Evolutionary conservation across 2,797 vertebrate species (phyloP).

Genomic region (Xenops minutus): DNA sequence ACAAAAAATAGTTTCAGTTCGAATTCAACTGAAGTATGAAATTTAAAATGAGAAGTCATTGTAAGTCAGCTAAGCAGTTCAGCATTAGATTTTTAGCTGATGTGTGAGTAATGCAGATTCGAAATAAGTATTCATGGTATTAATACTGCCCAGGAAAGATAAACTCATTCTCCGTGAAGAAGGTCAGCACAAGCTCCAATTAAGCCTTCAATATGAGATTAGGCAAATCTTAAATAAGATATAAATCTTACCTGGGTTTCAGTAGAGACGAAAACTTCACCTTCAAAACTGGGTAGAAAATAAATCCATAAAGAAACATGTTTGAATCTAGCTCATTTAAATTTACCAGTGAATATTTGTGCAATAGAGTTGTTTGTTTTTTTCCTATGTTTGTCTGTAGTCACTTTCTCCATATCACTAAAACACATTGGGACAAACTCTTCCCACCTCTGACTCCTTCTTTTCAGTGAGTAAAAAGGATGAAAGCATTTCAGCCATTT

Average conservation of each 20-base stretch:
- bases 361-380: neutral
- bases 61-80: neutral
- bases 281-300: neutral
- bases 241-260: neutral
- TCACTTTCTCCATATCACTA: neutral
- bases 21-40: neutral
- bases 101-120: neutral
- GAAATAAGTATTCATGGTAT: neutral
- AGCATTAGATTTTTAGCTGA: neutral
- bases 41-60: neutral
- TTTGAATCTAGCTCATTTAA: neutral
- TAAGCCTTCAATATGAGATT: neutral
- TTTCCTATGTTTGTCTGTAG: neutral
- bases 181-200: neutral
- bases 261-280: neutral
- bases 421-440: neutral
- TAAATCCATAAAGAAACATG: neutral
- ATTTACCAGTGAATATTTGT: neutral
- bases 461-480: neutral
- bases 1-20: neutral
- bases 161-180: neutral
- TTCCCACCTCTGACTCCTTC: neutral
- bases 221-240: neutral
- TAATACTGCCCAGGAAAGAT: neutral
- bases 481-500: neutral